Percentiles rank a stretch among this genome's conserved stretches.
These are phyloP conservation scores for Gobio gobio DNA, from an alignment of 2,113 vertebrate species.

Conservation along the genomic window DNA sequence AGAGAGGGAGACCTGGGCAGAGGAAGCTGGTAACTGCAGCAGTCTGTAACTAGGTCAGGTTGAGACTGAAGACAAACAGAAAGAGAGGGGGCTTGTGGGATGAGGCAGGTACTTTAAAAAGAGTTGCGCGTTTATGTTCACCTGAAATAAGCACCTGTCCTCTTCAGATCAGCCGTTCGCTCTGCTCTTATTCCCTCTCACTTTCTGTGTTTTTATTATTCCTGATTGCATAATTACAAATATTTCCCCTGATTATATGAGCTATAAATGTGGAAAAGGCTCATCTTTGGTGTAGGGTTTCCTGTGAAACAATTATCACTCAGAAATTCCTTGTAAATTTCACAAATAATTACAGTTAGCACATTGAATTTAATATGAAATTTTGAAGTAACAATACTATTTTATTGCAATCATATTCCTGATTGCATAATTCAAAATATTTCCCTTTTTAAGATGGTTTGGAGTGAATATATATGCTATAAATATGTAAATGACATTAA, in stretches of 20 bases:
- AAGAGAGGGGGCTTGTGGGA: neutral
- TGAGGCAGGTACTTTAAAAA: neutral
- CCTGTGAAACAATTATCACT: neutral
- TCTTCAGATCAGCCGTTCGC: neutral
- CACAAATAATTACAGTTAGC: neutral
- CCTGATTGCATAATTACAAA: neutral
- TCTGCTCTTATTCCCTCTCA: neutral
- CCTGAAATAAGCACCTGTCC: neutral
- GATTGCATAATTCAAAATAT: neutral
- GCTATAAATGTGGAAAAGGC: neutral
- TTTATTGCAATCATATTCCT: neutral
- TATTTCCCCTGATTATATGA: neutral
- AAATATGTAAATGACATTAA: neutral
- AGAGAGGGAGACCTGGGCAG: slow-evolving; percentile 24
- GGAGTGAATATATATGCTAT: neutral
- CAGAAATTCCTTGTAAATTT: neutral
- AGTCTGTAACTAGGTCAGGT: slow-evolving; percentile 56
- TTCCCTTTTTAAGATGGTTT: neutral
- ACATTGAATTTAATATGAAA: neutral
- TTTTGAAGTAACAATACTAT: neutral
- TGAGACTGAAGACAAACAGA: slow-evolving; percentile 22
- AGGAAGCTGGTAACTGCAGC: slow-evolving; percentile 35
- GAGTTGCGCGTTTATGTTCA: neutral
- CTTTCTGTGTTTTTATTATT: neutral
- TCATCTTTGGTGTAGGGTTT: neutral